These are phyloP conservation scores for Zaprionus davidi DNA, from an alignment of 1,140 invertebrate species.

Conservation along the genomic window DNA sequence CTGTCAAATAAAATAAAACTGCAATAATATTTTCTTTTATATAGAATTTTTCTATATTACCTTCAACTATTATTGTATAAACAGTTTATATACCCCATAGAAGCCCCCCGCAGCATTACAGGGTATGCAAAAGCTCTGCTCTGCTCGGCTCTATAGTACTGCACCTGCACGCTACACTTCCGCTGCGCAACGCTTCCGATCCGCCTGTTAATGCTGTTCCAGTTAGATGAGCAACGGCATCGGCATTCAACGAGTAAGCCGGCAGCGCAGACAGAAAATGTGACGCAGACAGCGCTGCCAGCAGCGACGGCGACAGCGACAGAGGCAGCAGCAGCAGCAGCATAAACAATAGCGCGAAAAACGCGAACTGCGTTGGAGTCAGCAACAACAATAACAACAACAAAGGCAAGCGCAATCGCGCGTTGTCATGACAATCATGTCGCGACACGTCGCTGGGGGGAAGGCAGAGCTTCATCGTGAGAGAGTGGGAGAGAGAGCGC, in stretches of 20 bases:
- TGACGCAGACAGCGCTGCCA: slow-evolving; percentile 7
- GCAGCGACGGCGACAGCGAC: not conserved
- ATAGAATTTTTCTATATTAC: no score
- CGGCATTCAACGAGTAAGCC: slow-evolving; percentile 42
- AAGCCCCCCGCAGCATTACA: not conserved
- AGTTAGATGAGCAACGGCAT: slow-evolving; percentile 72
- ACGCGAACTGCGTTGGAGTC: slow-evolving; percentile 39
- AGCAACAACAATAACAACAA: slow-evolving; percentile 22
- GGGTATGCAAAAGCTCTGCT: slow-evolving; percentile 12
- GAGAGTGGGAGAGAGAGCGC: slow-evolving; percentile 15
- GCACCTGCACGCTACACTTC: slow-evolving; percentile 41
- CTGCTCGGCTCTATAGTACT: not conserved
- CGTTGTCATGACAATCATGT: slow-evolving; percentile 64
- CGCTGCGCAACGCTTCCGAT: slow-evolving; percentile 44
- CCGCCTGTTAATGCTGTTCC: slow-evolving; percentile 56
- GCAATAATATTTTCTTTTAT: no score
- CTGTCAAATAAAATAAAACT: no score
- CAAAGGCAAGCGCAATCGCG: slow-evolving; percentile 16
- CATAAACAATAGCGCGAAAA: slow-evolving; percentile 61
- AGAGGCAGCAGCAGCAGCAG: slow-evolving; percentile 5
- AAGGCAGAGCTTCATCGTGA: not conserved
- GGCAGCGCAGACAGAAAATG: slow-evolving; percentile 8
- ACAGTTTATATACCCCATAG: not conserved
- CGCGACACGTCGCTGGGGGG: not conserved
- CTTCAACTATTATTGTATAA: not conserved